phyloP scores from a whole-genome alignment of 2,888 invertebrate species.

The Andricus quercusramuli region DNA sequence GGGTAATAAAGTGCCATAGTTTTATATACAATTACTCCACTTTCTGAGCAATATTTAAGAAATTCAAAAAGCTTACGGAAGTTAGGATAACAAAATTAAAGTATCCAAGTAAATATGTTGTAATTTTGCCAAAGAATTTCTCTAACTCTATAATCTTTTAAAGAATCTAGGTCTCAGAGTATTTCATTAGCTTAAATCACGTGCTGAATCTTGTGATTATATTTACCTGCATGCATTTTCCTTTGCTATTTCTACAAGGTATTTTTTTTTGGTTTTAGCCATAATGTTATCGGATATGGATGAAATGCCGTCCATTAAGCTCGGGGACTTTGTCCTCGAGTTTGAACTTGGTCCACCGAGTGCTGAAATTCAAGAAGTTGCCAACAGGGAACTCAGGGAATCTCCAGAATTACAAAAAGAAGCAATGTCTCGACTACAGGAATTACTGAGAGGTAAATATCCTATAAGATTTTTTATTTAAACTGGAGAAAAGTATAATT shows the following conservation, averaged over 20 bases:
- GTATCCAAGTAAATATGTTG: not conserved
- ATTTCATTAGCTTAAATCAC: not conserved
- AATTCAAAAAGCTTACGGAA: not conserved
- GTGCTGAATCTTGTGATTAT: not conserved
- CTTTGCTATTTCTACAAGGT: not conserved
- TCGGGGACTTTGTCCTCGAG: conserved; percentile 84
- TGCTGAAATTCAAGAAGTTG: conserved; percentile 84
- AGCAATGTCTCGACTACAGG: conserved; percentile 81
- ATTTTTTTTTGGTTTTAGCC: conserved; percentile 75
- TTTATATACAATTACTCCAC: not conserved
- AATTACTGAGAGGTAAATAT: conserved; percentile 82
- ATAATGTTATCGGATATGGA: conserved; percentile 88
- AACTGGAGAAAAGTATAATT: too few species aligned
- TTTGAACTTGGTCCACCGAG: conserved; percentile 86
- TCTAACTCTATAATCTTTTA: too few species aligned
- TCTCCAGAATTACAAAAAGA: conserved; percentile 83
- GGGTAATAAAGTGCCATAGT: not conserved
- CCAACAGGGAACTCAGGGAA: conserved; percentile 84
- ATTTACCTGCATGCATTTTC: not conserved
- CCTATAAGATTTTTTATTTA: not conserved
- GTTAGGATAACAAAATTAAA: not conserved
- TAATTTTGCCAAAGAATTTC: too few species aligned
- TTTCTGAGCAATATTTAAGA: too few species aligned
- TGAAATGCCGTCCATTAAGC: conserved; percentile 84
- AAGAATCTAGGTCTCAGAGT: not conserved